Evolutionary conservation across 2,888 invertebrate species (phyloP), one percentile per base, ranked within the genome.

Genomic region (Prenolepis imparis): DNA sequence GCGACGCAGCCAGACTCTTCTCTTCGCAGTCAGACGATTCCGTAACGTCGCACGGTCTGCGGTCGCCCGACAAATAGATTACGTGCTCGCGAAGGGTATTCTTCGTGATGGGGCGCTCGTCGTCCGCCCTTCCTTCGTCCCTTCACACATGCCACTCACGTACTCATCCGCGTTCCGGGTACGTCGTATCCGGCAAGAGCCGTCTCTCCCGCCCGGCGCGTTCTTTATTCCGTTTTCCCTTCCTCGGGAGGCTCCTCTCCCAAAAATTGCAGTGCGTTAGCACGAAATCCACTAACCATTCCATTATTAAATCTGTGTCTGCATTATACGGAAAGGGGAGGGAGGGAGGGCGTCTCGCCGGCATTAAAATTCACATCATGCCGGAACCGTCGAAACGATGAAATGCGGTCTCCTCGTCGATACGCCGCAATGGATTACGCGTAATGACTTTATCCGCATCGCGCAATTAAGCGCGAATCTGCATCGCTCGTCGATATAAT

Each of bases 51-150:
- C 72, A 52, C 44, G 67, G 68, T 74, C 91, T 91, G 93, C 92
- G 94, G 94, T 94, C 92, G 93, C 90, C 90, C 93, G 92, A 94
- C 94, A 94, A 94, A 94, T 94, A 94, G 94, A 94, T 94, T 94
- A 94, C 94, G 94, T 93, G 94, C 93, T 91, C 86, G 89, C 81
- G 88, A 90, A 89, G 92, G 92, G 90, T 92, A 91, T 89, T 78
- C 78, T 87, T 84, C 87, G 85, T 86, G 28, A 28, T 28, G 77
- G 85, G 84, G 84, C 83, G 81, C 59, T 63, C 66, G 61, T 61
- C 82, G 86, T 85, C 82, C 89, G 88, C 87, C 85, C 52, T 86
- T 90, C 87, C 88, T 90, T 88, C 89, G 87, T 84, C 84, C 88
- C 87, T 86, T 92, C 91, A 84, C 92, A 93, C 92, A 95, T 93